Evolutionary conservation across 2,113 vertebrate genomes (phyloP), one percentile per base, ranked within the genome.

Genomic region (Paramisgurnus dabryanus): DNA sequence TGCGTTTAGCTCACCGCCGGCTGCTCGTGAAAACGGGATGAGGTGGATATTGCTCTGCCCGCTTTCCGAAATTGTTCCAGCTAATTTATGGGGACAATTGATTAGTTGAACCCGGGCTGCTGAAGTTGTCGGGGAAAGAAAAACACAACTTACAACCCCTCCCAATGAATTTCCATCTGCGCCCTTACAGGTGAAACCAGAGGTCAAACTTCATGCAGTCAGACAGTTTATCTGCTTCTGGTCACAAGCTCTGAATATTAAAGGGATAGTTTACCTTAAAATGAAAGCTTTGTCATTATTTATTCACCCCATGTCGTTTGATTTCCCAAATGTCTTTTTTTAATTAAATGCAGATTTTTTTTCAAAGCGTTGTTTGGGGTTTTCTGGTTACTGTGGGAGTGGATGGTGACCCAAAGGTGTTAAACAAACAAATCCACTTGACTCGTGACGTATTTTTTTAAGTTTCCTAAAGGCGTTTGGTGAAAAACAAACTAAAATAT

Each of bases 1-100:
- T 93, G 91, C 88, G 92, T 86, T 94, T 95, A 93, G 85, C 90
- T 88, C 89, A 92, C 90, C 90, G 90, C 91, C 89, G 89, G 86
- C 67, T 0, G 82, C 92, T 94, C 91, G 92, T 91, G 92, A 91
- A 91, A 93, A 92, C 90, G 88, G 89, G 87, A 80, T 83, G 7
- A 84, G 83, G 80, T 87, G 87, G 89, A 80, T 90, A 88, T 91
- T 89, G 86, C 89, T 90, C 90, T 86, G 82, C 88, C 84, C 78
- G 74, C 90, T 80, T 27, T 83, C 87, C 84, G 73, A 85, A 90
- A 88, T 78, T 83, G 85, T 87, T 87, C 79, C 72, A 78, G 86
- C 88, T 90, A 82, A 66, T 83, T 90, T 88, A 88, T 76, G 81
- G 86, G 83, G 82, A 89, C 89, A 34, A 53, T 82, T 86, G 53